Conservation (phyloP, 2,113 vertebrate species). For the Brevimyrus niger region DNA sequence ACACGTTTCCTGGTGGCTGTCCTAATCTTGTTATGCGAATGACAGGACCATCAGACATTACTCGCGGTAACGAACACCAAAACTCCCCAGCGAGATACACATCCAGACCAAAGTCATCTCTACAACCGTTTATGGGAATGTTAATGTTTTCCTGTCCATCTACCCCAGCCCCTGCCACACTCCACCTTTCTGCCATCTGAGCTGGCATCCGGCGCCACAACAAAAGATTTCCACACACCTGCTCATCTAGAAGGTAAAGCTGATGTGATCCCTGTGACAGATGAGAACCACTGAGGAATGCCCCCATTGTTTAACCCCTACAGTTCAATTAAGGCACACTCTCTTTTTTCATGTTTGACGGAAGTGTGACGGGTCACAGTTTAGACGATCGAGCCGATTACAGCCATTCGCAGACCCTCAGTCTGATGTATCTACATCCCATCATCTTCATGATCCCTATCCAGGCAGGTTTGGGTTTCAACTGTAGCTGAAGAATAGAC, state of each 20-base stretch:
- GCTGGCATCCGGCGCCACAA: background rate
- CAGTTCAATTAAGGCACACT: background rate
- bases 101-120: background rate
- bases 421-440: background rate
- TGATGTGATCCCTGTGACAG: background rate
- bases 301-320: constrained; percentile 1
- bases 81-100: background rate
- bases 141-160: background rate
- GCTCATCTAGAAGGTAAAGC: background rate
- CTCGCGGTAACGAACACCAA: background rate
- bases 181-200: background rate
- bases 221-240: background rate
- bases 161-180: background rate
- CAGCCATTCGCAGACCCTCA: background rate
- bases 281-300: background rate
- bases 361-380: background rate
- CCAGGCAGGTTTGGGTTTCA: background rate
- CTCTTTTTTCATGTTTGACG: background rate
- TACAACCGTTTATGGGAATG: background rate
- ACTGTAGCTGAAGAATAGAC: background rate
- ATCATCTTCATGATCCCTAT: background rate
- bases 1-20: background rate
- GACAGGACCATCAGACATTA: background rate
- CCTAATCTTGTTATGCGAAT: background rate
- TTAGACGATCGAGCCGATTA: background rate